Base-by-base conservation (phyloP, 2,888 invertebrate genomes). In the Emesis russula region DNA sequence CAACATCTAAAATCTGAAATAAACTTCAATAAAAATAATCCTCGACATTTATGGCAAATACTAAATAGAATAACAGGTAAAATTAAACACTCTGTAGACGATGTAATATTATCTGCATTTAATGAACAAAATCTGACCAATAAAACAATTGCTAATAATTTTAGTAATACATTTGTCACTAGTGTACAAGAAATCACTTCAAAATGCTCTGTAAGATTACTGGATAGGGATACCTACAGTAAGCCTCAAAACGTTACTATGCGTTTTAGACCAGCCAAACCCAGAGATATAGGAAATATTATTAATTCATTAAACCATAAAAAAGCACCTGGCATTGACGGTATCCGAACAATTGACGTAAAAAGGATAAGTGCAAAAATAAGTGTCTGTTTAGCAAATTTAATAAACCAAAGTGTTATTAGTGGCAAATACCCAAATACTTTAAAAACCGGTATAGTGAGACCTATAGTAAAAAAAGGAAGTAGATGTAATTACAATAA, bases 391-490 rank as follows among this genome's bases (percentile, higher is more conserved):
- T 4, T 68, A 13, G 31, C 81, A 0, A 83, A 86, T 18, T 66
- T 91, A 33, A 87, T 91, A 11, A 88, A 92, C 58, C 13, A 68
- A 9, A 74, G 83, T 48, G 15, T 90, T 3, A 3, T 25, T 18
- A 41, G 11, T 7, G 79, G 84, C 9, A 76, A 41, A n/a, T 92
- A 89, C 33, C 87, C 90, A 0, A 9, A 36, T n/a, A 71, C 82
- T 9, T 38, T 90, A 6, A 89, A 92, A 75, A 74, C 53, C 0
- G 87, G 92, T 0, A 25, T 90, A 53, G 87, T 92, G 0, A 68
- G 90, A 18, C 90, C 89, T 9, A 89, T 90, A 48, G 66, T 83
- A n/a, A 88, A 92, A 80, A 81, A 81, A 71, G 90, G 89, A 1
- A 63, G 38, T 11, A 9, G 63, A 2, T 63, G 33, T 7, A 68